phyloP scores from a whole-genome alignment of 2,888 invertebrate species.

The Drosophila glabriapex region DNA sequence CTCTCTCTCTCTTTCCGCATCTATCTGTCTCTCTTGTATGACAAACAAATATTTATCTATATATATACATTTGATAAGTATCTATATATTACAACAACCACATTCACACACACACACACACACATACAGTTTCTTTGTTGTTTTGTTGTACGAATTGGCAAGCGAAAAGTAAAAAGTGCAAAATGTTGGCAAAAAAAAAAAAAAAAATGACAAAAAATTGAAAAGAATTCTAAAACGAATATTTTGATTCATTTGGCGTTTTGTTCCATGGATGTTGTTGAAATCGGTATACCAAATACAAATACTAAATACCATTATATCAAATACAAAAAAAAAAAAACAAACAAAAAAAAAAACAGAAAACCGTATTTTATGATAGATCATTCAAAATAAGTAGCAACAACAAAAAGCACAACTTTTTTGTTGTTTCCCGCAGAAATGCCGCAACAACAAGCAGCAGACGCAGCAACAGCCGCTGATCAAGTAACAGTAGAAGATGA shows the following conservation, averaged over 20 bases:
- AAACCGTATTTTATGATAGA: slow-evolving; percentile 45
- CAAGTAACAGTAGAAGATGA: slow-evolving; percentile 27
- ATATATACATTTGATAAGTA: slow-evolving; percentile 32
- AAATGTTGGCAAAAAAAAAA: slow-evolving; percentile 48
- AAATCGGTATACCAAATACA: slow-evolving; percentile 55
- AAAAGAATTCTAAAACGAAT: slow-evolving; percentile 46
- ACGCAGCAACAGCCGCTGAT: slow-evolving; percentile 61
- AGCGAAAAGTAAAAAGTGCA: slow-evolving; percentile 47
- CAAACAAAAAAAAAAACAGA: slow-evolving; percentile 7
- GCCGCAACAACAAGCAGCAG: slow-evolving; percentile 53
- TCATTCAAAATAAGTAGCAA: slow-evolving; percentile 54
- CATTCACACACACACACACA: slow-evolving; percentile 29
- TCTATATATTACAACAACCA: slow-evolving; percentile 31
- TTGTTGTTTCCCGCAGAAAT: slow-evolving; percentile 74
- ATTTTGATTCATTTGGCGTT: slow-evolving; percentile 78
- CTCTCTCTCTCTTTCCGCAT: slow-evolving; percentile 17
- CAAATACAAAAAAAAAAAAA: slow-evolving; percentile 28
- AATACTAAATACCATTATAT: slow-evolving; percentile 52
- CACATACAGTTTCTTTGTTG: slow-evolving; percentile 66
- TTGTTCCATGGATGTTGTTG: slow-evolving; percentile 79
- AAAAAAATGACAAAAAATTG: slow-evolving; percentile 32
- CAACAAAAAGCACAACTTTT: slow-evolving; percentile 73
- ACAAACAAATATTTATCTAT: slow-evolving; percentile 11
- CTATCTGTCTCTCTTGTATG: slow-evolving; percentile 18
- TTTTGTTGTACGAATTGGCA: slow-evolving; percentile 75